phyloP scores from a whole-genome alignment of 2,797 vertebrate genomes.

The Chlorospingus flavigularis region DNA sequence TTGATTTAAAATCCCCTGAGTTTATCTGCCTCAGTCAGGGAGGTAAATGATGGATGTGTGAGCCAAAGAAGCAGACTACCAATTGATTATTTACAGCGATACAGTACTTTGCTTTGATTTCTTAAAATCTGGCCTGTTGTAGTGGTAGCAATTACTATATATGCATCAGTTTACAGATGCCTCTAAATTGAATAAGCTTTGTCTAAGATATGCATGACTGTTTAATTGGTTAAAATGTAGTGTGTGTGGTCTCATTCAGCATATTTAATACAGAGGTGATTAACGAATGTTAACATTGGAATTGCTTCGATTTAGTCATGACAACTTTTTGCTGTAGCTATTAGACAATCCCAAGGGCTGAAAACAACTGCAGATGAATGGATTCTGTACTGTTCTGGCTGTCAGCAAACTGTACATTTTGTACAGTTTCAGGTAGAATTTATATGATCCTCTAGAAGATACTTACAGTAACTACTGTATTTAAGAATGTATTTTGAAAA shows the following conservation, averaged over 20 bases:
- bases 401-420: conserved; percentile 18
- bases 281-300: conserved; percentile 51
- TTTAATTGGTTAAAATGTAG: conserved; percentile 54
- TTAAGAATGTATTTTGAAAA: conserved; percentile 58
- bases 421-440: conserved; percentile 18
- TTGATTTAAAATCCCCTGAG: conserved; percentile 25
- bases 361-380: conserved; percentile 10
- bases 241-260: conserved; percentile 52
- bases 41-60: conserved; percentile 10
- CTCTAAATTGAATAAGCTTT: conserved; percentile 54
- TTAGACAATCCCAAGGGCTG: conserved; percentile 70
- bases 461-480: conserved; percentile 65
- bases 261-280: conserved; percentile 59
- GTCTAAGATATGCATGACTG: conserved; percentile 56
- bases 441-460: conserved; percentile 8
- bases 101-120: conserved; percentile 21
- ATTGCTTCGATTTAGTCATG: conserved; percentile 66
- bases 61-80: conserved; percentile 47
- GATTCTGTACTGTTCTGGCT: conserved; percentile 15
- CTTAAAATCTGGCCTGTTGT: conserved; percentile 26
- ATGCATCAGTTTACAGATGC: conserved; percentile 48
- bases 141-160: conserved; percentile 38
- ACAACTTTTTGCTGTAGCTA: conserved; percentile 63
- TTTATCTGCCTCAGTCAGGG: conserved; percentile 28
- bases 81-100: not conserved